Evolutionary conservation across 2,113 vertebrate species (phyloP), one percentile per base, ranked within the genome.

Genomic region (Anguilla japonica): DNA sequence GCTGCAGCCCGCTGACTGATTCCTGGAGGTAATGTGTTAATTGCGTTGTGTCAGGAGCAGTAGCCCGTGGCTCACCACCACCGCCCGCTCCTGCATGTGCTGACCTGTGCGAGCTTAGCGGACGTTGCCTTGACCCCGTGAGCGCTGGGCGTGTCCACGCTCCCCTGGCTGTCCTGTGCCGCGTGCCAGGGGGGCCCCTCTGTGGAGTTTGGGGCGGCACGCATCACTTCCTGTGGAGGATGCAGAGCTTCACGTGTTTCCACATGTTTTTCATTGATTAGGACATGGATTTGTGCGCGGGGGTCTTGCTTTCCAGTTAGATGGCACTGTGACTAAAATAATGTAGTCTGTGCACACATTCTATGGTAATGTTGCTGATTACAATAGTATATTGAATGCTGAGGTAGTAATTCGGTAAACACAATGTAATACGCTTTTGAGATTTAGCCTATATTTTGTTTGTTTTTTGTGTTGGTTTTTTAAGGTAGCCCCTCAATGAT

Each of bases 61-160:
- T 67, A 26, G 50, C 22, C 39, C 34, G 39, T 26, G 43, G 78
- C 60, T 6, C 60, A 67, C 15, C 57, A 60, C 18, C 60, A 22
- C 60, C 60, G 5, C 60, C 26, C 20, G 60, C 60, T 67, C 18
- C 22, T 67, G 60, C 60, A 26, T 67, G 60, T 67, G 60, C 60
- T 67, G 60, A 67, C 60, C 60, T 67, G 60, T 26, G 60, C 18
- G 22, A 8, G 20, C 60, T 67, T 8, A 67, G 18, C 60, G 22
- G 60, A 67, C 60, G 8, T 67, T 20, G 60, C 60, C 67, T 67
- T 91, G 89, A 92, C 88, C 86, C 84, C 56, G 53, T n/a, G 20
- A 26, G 16, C n/a, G 80, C 41, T 56, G 81, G 75, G 82, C 87
- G 41, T 91, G 92, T 91, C 89, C 88, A 26, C 87, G 83, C 88